These are phyloP conservation scores for Arenaria interpres DNA, from an alignment of 2,113 vertebrate species.

Conservation along the genomic window DNA sequence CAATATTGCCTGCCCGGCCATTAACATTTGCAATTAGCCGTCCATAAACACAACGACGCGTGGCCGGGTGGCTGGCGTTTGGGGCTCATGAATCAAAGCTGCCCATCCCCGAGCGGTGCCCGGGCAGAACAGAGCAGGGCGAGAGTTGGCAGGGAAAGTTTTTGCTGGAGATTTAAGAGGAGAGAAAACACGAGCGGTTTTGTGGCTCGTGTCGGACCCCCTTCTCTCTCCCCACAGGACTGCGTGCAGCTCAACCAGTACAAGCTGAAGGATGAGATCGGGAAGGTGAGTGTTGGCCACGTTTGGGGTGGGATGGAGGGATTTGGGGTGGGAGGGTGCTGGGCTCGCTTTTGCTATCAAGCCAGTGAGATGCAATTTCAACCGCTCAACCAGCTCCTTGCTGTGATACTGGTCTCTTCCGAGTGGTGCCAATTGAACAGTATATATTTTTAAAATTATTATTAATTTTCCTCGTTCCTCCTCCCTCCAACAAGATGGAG, in stretches of 20 bases:
- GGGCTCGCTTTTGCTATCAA: not conserved
- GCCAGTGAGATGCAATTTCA: not conserved
- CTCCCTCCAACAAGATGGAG: not conserved
- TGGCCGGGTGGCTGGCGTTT: not conserved
- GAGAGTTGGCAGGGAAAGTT: not conserved
- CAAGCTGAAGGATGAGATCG: constrained; percentile 96
- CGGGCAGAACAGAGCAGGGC: accelerated
- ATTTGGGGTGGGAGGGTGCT: not conserved
- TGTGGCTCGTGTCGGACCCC: not conserved
- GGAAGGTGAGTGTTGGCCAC: constrained; percentile 82
- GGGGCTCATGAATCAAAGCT: not conserved
- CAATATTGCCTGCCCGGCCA: accelerated
- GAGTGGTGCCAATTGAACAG: not conserved
- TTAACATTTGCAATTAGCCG: not conserved
- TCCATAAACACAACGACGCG: not conserved
- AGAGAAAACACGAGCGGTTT: accelerated
- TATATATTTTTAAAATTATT: not conserved
- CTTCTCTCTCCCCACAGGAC: constrained; percentile 75
- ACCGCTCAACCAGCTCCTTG: accelerated
- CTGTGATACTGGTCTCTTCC: not conserved
- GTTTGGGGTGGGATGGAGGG: not conserved
- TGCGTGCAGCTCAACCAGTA: constrained; percentile 99
- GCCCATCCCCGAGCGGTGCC: not conserved
- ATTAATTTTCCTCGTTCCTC: not conserved
- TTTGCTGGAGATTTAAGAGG: not conserved